phyloP scores from a whole-genome alignment of 2,888 invertebrate species.

The Pyrgus malvae region DNA sequence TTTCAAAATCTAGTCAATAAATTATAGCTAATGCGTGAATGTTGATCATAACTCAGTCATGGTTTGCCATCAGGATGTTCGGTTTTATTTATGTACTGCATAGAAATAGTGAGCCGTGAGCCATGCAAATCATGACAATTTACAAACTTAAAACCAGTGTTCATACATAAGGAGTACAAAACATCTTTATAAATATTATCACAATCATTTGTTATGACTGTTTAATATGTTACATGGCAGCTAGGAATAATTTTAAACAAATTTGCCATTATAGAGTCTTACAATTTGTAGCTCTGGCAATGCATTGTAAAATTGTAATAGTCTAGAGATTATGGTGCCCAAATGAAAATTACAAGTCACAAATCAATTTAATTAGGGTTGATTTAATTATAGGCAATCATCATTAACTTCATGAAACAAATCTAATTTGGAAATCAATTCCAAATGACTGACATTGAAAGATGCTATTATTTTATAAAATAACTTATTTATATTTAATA shows the following conservation, averaged over 20 bases:
- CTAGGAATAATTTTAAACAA: conserved; percentile 8
- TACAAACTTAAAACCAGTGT: conserved; percentile 48
- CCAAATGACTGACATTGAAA: conserved; percentile 27
- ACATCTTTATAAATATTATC: conserved; percentile 38
- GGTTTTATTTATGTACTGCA: conserved; percentile 51
- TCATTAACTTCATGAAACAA: conserved; percentile 15
- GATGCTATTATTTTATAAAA: conserved; percentile 28
- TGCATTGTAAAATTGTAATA: conserved; percentile 17
- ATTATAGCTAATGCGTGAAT: conserved; percentile 80
- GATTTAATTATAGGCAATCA: conserved; percentile 26
- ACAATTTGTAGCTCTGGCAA: conserved; percentile 16
- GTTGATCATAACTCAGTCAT: conserved; percentile 78
- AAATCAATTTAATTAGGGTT: conserved; percentile 24
- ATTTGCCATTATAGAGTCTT: conserved; percentile 21
- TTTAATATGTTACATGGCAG: conserved; percentile 7
- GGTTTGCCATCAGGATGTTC: conserved; percentile 66
- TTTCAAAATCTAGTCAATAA: conserved; percentile 77
- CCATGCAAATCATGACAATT: conserved; percentile 66
- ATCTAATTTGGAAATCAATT: conserved; percentile 25
- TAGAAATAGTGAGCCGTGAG: conserved; percentile 48
- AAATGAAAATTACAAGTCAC: conserved; percentile 21
- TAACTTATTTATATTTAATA: conserved; percentile 26
- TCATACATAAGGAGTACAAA: conserved; percentile 64
- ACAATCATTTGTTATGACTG: conserved; percentile 28
- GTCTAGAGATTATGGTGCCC: conserved; percentile 24